Evolutionary conservation across 2,888 invertebrate species (phyloP).

Genomic region (Phyllotreta cruciferae): DNA sequence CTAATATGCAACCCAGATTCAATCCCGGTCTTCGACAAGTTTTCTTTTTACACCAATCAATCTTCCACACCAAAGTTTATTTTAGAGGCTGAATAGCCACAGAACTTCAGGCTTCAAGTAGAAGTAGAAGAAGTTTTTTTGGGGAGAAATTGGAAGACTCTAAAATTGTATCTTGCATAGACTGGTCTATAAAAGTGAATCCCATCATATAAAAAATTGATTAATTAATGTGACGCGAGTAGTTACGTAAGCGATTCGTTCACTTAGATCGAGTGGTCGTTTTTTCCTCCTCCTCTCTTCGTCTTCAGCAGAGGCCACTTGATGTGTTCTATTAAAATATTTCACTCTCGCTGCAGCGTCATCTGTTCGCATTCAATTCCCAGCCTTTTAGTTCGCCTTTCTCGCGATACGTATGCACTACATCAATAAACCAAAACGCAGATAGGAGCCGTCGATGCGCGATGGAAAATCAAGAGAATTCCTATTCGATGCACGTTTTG

Average conservation of each 20-base stretch:
- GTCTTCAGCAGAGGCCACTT: constrained; percentile 3
- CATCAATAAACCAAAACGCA: constrained; percentile 28
- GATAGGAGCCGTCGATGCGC: constrained; percentile 17
- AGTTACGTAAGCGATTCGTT: constrained; percentile 1
- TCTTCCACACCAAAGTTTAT: too few species aligned
- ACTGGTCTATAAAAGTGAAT: background rate
- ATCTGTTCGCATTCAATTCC: background rate
- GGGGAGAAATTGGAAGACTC: too few species aligned
- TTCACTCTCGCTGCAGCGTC: constrained; percentile 17
- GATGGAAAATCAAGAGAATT: constrained; percentile 36
- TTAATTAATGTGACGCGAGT: constrained; percentile 25
- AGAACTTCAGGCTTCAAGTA: too few species aligned
- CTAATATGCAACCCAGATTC: constrained; percentile 19
- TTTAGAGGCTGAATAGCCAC: too few species aligned
- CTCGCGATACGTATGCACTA: constrained; percentile 20
- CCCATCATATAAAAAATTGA: constrained; percentile 16
- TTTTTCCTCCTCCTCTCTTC: too few species aligned
- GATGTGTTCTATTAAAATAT: constrained; percentile 18
- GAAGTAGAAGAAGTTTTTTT: too few species aligned
- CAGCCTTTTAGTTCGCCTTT: background rate
- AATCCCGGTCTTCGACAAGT: constrained; percentile 13
- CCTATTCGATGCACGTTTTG: constrained; percentile 52
- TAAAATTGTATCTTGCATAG: background rate
- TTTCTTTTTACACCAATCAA: constrained; percentile 17
- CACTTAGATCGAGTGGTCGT: too few species aligned